Evolutionary conservation across 2,797 vertebrate species (phyloP), one percentile per base, ranked within the genome.

Genomic region (Melanotaenia pygmaea): DNA sequence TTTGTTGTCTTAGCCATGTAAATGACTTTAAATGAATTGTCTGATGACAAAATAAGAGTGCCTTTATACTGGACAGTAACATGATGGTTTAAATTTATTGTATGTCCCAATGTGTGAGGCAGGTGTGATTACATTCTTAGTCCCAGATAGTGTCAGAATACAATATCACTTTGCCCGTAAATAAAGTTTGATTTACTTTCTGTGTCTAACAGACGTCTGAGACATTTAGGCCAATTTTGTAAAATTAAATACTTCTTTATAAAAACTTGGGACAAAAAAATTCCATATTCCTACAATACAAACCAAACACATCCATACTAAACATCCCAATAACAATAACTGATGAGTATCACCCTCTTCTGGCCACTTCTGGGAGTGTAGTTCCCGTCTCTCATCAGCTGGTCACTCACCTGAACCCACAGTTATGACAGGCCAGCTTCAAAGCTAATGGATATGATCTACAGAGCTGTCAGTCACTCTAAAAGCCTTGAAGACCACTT

Each of bases 371-470:
- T 47, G 28, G 30, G 32, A 64, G 37, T 64, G 3, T 45, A 43
- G 30, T 70, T 56, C 74, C 10, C 64, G 64, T 51, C 14, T 32
- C 43, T 66, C 59, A 59, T 74, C 70, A 74, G 67, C 59, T 72
- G 53, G 28, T 58, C 38, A 60, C 22, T 74, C 67, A 75, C 65
- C 67, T 69, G 62, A 74, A 34, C 59, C 59, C 67, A 69, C 22
- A 66, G 32, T 69, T 76, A 54, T 54, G 43, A 82, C 35, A 70
- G 13, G 51, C 35, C 22, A 30, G 26, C 68, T 40, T 83, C 12
- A 79, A 66, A 70, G 61, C 58, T 40, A 61, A 61, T 13, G 63
- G 38, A 67, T 38, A 59, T 74, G 57, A 76, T 77, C 45, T 63
- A 34, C 4, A 16, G 32, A 64, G 53, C 64, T 70, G 67, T 74